Base-by-base conservation (phyloP, 2,797 vertebrate genomes). In the Danio aesculapii region DNA sequence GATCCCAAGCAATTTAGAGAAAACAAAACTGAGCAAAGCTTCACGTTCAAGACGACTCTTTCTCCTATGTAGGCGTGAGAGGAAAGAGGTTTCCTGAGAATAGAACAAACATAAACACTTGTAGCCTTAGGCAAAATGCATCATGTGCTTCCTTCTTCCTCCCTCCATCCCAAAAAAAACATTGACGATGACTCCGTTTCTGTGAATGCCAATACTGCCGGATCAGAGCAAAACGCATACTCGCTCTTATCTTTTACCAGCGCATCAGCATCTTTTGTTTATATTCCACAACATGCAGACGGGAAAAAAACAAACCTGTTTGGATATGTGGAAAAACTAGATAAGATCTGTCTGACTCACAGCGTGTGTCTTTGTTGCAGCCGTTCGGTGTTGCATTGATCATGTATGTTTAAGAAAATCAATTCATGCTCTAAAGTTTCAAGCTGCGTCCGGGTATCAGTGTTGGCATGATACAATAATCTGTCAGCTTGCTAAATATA, bases 101-200 rank as follows among this genome's bases (percentile, higher is more conserved):
- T 21, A 74, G 39, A 17, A 73, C 17, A 61, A 21, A 76, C 17
- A 61, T 44, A 79, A 84, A 89, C 86, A 90, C 87, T 14, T 30
- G 88, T 88, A 87, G 85, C 72, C 77, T 7, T 64, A 58, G 84
- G 84, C 72, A 70, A 70, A 89, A 87, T 86, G 82, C 81, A 87
- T 84, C 39, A 19, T 14, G 10, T 8, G 44, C 17, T 58, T 61
- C 41, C 55, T 5, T 53, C 50, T 59, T 41, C 41, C 30, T 57
- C 44, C 52, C 16, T 39, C 16, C 30, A n/a, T 80, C 14, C 41
- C 30, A 30, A 30, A 17, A 41, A 79, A 55, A 79, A 55, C 4
- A 2, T 21, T 39, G 44, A 14, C 9, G 70, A 50, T 21, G 58
- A 53, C 43, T 66, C 17, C 8, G 39, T 68, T 61, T 67, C 57